Conservation (phyloP, 2,797 vertebrate species). For the Muraenolepis orangiensis region DNA sequence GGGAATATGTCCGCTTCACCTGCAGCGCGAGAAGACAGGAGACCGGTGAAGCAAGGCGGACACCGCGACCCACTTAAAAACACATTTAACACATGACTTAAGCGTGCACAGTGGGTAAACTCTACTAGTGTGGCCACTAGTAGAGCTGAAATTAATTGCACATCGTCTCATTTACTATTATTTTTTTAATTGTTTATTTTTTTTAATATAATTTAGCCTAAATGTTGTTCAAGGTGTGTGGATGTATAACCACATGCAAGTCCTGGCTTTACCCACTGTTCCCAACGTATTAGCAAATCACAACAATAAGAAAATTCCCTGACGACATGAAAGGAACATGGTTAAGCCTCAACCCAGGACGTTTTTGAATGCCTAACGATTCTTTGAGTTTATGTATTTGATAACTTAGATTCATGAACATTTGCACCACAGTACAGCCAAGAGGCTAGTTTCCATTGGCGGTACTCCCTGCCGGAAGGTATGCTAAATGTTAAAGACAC, state of each 20-base stretch:
- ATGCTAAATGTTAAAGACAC: neutral
- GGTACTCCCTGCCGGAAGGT: no score
- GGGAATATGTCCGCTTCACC: constrained; percentile 98
- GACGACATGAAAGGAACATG: neutral
- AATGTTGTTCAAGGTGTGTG: neutral
- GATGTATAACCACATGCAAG: neutral
- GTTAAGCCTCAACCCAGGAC: no score
- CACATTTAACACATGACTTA: neutral
- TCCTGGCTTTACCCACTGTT: neutral
- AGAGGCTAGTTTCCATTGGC: no score
- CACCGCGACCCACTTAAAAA: neutral
- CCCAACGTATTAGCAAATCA: neutral
- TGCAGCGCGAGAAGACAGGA: constrained; percentile 44
- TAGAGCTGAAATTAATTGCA: neutral
- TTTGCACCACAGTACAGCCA: no score
- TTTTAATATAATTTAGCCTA: neutral
- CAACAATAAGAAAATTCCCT: neutral
- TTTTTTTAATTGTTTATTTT: neutral
- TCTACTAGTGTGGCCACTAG: neutral
- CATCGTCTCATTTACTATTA: neutral
- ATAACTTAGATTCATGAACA: no score
- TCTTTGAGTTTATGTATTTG: no score
- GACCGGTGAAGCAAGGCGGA: neutral
- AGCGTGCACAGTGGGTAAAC: neutral
- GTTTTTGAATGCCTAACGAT: no score